phyloP scores from a whole-genome alignment of 2,113 vertebrate species.

The Lagopus leucura region DNA sequence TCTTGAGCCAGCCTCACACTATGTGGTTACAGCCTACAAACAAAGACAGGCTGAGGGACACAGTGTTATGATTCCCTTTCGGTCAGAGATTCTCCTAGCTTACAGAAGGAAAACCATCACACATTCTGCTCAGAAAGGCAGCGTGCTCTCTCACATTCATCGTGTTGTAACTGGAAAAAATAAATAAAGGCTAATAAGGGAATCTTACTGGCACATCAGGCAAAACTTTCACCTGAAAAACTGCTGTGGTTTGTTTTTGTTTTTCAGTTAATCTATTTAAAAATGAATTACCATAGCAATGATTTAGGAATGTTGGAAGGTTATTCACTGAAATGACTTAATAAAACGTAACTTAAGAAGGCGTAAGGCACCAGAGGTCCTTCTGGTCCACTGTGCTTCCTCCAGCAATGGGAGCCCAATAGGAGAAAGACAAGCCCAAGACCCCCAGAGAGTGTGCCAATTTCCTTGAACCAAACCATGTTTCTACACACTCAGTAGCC shows the following conservation, averaged over 20 bases:
- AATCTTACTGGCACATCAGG: not conserved
- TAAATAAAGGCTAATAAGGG: not conserved
- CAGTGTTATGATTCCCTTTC: not conserved
- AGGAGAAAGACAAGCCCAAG: not conserved
- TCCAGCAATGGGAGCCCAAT: not conserved
- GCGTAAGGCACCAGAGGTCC: not conserved
- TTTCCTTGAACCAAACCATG: not conserved
- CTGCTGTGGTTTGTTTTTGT: not conserved
- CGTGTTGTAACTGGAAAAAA: not conserved
- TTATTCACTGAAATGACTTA: not conserved
- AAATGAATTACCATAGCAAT: not conserved
- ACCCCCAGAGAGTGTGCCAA: not conserved
- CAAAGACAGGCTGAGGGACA: not conserved
- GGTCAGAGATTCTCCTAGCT: not conserved
- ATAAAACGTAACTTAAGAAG: not conserved
- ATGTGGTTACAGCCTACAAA: not conserved
- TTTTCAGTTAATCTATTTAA: slow-evolving; percentile 1
- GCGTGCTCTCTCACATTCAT: not conserved
- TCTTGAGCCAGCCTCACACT: not conserved
- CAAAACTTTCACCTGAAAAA: slow-evolving; percentile 25
- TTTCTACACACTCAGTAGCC: not conserved
- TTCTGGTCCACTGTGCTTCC: not conserved
- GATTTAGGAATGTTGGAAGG: not conserved
- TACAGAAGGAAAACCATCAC: not conserved
- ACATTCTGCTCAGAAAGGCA: not conserved